These are phyloP conservation scores for Megaustenia siamemsis DNA, from an alignment of 2,888 invertebrate genomes.

Conservation along the genomic window DNA sequence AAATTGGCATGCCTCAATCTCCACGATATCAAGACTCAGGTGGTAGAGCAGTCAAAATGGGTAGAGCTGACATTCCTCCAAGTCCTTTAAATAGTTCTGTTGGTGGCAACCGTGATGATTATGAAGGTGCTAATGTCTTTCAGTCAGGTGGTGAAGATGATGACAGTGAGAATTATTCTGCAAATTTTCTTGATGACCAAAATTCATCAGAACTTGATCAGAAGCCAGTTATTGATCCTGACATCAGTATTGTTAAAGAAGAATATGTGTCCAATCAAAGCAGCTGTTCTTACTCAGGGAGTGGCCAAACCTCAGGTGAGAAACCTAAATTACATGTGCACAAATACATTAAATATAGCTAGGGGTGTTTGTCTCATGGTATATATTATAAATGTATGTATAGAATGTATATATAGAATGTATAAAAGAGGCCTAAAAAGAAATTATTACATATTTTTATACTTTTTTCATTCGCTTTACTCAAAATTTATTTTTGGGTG, in stretches of 20 bases:
- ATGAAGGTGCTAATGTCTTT: conserved; percentile 51
- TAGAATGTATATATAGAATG: too few relatives aligned
- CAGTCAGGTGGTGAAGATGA: conserved; percentile 51
- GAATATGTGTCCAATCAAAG: conserved; percentile 51
- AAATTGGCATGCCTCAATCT: conserved; percentile 42
- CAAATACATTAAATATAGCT: too few relatives aligned
- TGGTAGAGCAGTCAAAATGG: conserved; percentile 47
- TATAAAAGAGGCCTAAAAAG: too few relatives aligned
- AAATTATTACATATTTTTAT: too few relatives aligned
- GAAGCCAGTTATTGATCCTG: conserved; percentile 54
- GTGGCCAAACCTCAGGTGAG: conserved; percentile 49
- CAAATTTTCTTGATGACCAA: conserved; percentile 50
- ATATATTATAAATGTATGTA: too few relatives aligned
- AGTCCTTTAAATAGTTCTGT: conserved; percentile 39
- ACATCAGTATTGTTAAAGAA: conserved; percentile 55
- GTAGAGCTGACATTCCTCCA: conserved; percentile 44
- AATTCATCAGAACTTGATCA: conserved; percentile 51
- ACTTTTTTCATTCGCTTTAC: too few relatives aligned
- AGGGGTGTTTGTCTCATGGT: too few relatives aligned
- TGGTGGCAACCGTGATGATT: conserved; percentile 37
- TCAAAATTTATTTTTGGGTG: too few relatives aligned
- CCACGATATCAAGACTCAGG: conserved; percentile 52
- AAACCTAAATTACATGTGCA: too few relatives aligned
- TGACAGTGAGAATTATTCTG: conserved; percentile 46
- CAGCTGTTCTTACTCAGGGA: conserved; percentile 38